phyloP scores from a whole-genome alignment of 2,113 vertebrate species.

The Theristicus caerulescens region DNA sequence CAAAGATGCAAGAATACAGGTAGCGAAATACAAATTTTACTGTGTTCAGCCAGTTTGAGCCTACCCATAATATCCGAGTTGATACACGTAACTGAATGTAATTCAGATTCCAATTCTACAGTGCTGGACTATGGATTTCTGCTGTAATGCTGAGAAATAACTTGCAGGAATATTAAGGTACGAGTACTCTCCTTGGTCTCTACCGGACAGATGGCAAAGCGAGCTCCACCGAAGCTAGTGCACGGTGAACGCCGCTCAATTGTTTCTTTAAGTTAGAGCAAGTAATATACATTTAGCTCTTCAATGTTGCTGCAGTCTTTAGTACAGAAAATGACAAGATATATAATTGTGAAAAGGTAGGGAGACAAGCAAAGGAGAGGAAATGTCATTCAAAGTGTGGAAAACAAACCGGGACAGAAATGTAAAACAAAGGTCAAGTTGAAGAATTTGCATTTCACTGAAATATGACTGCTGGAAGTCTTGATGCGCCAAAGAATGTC shows the following conservation, averaged over 20 bases:
- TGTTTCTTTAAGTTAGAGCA: neutral
- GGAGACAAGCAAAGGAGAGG: neutral
- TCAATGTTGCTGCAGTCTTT: neutral
- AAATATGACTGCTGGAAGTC: neutral
- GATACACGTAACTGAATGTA: neutral
- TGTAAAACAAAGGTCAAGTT: neutral
- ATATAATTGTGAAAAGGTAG: neutral
- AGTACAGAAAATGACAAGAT: neutral
- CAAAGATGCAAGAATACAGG: neutral
- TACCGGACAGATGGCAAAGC: neutral
- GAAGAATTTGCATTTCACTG: neutral
- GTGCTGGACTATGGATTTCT: neutral
- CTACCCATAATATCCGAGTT: accelerated
- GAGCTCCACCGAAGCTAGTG: neutral
- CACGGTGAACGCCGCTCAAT: neutral
- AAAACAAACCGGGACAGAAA: neutral
- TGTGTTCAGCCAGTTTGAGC: neutral
- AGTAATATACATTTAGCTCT: neutral
- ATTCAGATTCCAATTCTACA: neutral
- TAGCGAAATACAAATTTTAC: neutral
- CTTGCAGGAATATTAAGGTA: neutral
- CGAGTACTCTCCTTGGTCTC: neutral
- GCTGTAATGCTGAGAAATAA: neutral
- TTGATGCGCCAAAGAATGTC: neutral
- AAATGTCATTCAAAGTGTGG: neutral